These are phyloP conservation scores for Muricea muricata DNA, from an alignment of 92 coral and sea anemone genomes.

Conservation along the genomic window DNA sequence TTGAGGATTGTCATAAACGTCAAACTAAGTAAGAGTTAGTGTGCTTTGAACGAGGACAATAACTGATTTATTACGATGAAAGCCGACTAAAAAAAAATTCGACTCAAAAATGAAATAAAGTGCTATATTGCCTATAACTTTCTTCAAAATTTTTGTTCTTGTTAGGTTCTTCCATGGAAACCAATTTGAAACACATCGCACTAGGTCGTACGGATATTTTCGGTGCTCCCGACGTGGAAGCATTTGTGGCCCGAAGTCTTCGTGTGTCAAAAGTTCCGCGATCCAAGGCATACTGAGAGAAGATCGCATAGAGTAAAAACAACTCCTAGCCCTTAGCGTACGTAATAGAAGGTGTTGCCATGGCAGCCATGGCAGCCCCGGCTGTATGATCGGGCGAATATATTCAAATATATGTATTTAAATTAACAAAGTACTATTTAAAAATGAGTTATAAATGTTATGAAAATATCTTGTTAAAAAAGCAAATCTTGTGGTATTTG, in stretches of 20 bases:
- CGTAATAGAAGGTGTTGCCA: constrained; percentile 90
- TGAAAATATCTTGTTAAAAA: too few species aligned
- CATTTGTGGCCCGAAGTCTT: constrained; percentile 90
- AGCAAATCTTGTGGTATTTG: neutral
- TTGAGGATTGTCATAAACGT: too few species aligned
- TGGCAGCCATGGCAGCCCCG: neutral
- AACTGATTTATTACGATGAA: too few species aligned
- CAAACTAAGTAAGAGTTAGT: too few species aligned
- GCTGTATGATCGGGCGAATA: constrained; percentile 26
- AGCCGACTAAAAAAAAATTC: too few species aligned
- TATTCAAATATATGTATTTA: neutral
- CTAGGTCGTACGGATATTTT: constrained; percentile 99
- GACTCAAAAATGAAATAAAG: too few species aligned
- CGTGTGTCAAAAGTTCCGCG: constrained; percentile 89
- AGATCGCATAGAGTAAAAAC: constrained; percentile 98
- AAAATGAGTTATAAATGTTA: too few species aligned
- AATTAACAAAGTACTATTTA: neutral
- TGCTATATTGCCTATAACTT: too few species aligned
- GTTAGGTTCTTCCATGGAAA: constrained; percentile 88
- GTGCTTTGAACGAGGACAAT: too few species aligned
- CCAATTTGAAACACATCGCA: constrained; percentile 94
- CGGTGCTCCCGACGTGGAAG: constrained; percentile 98
- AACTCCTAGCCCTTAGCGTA: constrained; percentile 96
- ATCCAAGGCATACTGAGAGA: constrained; percentile 98
- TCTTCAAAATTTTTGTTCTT: too few species aligned